Evolutionary conservation across 2,797 vertebrate genomes (phyloP), one percentile per base, ranked within the genome.

Genomic region (Xenops minutus): DNA sequence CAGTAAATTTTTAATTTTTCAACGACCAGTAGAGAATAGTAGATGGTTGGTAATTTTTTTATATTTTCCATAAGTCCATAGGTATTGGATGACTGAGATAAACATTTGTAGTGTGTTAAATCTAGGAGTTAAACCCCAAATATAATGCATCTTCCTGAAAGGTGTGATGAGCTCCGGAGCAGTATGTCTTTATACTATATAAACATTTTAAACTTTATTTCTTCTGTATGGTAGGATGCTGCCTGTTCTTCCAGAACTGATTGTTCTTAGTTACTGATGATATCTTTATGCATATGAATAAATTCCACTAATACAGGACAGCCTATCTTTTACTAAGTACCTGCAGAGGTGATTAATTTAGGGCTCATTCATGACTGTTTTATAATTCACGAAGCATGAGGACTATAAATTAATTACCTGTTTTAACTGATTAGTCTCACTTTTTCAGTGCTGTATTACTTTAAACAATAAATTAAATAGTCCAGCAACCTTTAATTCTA

Each of bases 361-460:
- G 5, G 51, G 49, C 20, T 61, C 43, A 78, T 85, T 93, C 43
- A 89, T 72, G 48, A 32, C 39, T 74, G 6, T 68, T 85, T 78
- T 84, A 90, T 71, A 92, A 94, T 94, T 92, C 58, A 81, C 66
- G 49, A 84, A 62, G 73, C 62, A 9, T 56, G 58, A 89, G 37
- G 49, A n/a, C 62, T 68, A 36, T 84, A 86, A 95, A 90, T 85
- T 87, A 63, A 59, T 74, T 80, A 56, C 4, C 23, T 62, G 18
- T 59, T 95, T 93, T 85, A 69, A 69, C 34, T 44, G 46, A 85
- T 95, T 41, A 14, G 39, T 82, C 55, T 82, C 3, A 13, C 43
- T 82, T 32, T 89, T 62, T 62, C 64, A 73, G 41, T 78, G 24
- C 21, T 92, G 2, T 32, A 12, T 75, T 39, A 54, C 80, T 90